Evolutionary conservation across 2,113 vertebrate genomes (phyloP).

Genomic region (Melanerpes formicivorus): DNA sequence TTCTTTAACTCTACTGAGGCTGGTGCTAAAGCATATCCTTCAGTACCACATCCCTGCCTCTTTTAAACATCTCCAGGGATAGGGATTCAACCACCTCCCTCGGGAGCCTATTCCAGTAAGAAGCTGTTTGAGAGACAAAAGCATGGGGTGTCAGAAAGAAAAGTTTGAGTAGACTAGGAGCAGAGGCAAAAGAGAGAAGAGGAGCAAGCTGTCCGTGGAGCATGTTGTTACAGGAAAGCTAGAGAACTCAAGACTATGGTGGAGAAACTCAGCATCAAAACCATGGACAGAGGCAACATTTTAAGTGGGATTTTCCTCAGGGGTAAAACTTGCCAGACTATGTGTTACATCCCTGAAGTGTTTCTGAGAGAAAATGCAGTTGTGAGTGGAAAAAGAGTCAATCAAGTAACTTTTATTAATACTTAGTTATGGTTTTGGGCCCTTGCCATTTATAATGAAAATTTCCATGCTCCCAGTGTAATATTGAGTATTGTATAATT

Average conservation of each 20-base stretch:
- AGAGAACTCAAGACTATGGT: not conserved
- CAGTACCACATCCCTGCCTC: too few relatives aligned
- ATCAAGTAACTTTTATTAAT: not conserved
- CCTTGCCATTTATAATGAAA: not conserved
- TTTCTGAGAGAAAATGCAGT: not conserved
- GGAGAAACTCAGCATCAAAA: not conserved
- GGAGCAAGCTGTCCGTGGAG: fast-evolving
- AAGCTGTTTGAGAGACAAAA: not conserved
- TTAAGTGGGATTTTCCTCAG: not conserved
- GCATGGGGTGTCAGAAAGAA: not conserved
- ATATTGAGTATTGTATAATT: not conserved
- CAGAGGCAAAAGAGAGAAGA: not conserved
- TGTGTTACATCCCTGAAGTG: not conserved
- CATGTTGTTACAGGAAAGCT: not conserved
- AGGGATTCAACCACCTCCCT: too few relatives aligned
- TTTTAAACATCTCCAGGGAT: too few relatives aligned
- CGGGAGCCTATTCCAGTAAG: too few relatives aligned
- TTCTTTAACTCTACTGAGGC: too few relatives aligned
- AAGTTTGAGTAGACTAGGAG: not conserved
- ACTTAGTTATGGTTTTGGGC: not conserved
- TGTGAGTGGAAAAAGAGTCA: not conserved
- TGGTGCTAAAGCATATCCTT: too few relatives aligned
- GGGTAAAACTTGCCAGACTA: not conserved
- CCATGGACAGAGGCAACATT: not conserved
- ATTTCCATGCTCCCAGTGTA: not conserved